phyloP scores from a whole-genome alignment of 2,888 invertebrate genomes.

The Chloroclystis v-ata region DNA sequence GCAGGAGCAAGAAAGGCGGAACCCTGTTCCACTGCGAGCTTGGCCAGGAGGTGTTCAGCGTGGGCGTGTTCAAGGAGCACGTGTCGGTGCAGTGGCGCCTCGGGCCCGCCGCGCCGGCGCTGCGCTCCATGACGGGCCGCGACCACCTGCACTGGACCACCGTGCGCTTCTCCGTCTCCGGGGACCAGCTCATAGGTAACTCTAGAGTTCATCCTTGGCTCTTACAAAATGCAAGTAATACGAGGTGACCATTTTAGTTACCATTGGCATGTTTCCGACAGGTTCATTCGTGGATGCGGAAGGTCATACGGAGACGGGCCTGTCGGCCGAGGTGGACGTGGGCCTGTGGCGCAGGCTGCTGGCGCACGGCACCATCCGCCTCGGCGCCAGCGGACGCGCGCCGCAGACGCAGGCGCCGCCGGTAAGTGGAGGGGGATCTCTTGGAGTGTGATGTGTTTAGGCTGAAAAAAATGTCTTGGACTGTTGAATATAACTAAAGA shows the following conservation, averaged over 20 bases:
- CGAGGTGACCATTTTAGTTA: too few species aligned
- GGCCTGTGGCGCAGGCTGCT: conserved; percentile 72
- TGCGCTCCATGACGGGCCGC: conserved; percentile 42
- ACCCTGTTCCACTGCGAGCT: conserved; percentile 81
- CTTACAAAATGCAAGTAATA: too few species aligned
- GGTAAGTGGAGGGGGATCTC: too few species aligned
- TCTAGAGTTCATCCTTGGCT: too few species aligned
- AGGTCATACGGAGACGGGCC: conserved; percentile 71
- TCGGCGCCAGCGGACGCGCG: conserved; percentile 52
- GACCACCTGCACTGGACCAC: conserved; percentile 52
- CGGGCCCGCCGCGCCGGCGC: conserved; percentile 50
- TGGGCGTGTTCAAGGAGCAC: conserved; percentile 81
- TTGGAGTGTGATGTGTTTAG: too few species aligned
- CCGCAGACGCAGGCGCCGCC: conserved; percentile 2
- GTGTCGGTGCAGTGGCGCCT: conserved; percentile 83
- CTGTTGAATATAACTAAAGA: too few species aligned
- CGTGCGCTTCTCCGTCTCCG: conserved; percentile 55
- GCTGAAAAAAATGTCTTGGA: too few species aligned
- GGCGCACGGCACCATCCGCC: conserved; percentile 57
- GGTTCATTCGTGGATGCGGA: conserved; percentile 63
- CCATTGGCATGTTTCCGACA: too few species aligned
- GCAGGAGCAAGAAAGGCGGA: conserved; percentile 84
- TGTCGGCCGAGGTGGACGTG: conserved; percentile 68
- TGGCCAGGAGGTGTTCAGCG: conserved; percentile 76
- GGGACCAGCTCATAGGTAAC: conserved; percentile 34